Evolutionary conservation across 2,797 vertebrate genomes (phyloP).

Genomic region (Sorex maritimensis): DNA sequence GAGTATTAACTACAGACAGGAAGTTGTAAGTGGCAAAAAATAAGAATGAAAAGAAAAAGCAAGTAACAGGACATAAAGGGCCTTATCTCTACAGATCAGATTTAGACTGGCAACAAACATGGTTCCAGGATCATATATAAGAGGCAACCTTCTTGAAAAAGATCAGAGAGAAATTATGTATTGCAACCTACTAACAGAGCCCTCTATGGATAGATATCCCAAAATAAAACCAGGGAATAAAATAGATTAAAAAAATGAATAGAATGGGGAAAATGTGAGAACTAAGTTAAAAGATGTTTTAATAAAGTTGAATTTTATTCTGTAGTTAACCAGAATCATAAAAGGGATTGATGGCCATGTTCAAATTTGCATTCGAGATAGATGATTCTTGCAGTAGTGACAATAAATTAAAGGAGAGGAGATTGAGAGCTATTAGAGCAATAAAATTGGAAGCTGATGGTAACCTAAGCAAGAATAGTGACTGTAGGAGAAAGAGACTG

Average conservation of each 20-base stretch:
- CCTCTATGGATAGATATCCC: background rate
- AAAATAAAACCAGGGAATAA: background rate
- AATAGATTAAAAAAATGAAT: background rate
- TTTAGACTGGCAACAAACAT: background rate
- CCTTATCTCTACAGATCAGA: background rate
- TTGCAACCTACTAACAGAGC: background rate
- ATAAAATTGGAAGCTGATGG: background rate
- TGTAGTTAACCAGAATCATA: background rate
- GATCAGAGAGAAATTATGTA: background rate
- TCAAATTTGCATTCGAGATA: background rate
- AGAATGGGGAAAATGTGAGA: background rate
- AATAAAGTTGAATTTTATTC: background rate
- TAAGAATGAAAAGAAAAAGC: background rate
- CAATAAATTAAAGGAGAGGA: background rate
- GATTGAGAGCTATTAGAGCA: background rate
- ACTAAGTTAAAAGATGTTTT: background rate
- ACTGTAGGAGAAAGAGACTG: background rate
- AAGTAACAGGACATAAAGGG: background rate
- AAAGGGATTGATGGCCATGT: background rate
- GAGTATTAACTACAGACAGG: background rate
- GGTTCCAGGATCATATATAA: background rate
- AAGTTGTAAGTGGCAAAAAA: background rate
- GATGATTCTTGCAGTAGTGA: background rate
- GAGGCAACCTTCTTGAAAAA: slow-evolving; percentile 1
- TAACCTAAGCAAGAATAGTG: background rate